Base-by-base conservation (phyloP, 2,797 vertebrate genomes). In the Rhinichthys osculus region DNA sequence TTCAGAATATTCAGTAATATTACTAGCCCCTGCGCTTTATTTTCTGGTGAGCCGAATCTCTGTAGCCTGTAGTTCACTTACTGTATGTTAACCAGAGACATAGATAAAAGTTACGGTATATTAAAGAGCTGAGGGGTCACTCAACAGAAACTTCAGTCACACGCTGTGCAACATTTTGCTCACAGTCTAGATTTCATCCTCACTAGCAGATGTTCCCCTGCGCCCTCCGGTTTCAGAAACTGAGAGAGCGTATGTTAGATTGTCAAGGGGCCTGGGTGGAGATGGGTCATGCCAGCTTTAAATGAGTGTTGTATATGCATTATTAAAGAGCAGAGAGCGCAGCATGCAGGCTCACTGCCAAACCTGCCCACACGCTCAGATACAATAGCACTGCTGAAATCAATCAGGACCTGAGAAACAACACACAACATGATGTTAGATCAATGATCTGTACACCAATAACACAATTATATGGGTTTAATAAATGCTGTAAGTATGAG, bases 271-370 rank as follows among this genome's bases (percentile, higher is more conserved):
- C 23, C 35, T 85, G 38, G 67, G 19, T 79, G 52, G 30, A 85
- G 66, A 72, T 79, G 19, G 38, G 50, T 79, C 21, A 10, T 27
- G 40, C 52, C 78, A 30, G 70, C 81, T 85, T 78, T 62, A 87
- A 85, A 87, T 42, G 38, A 77, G 62, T 81, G 64, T 6, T 71
- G 87, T 42, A 40, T 77, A 72, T 85, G 73, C 83, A 87, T 85
- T 87, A 64, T 82, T 82, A 71, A 87, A 40, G 72, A 82, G 78
- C 57, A 59, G 44, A 13, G 35, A 44, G 8, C 3, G 1, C 79
- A 52, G 84, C 23, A 11, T 74, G 38, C 27, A 17, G 78, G 16
- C 50, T 38, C n/a, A 40, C 54, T 81, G 78, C 77, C 27, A 70
- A n/a, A 57, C 9, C 21, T 30, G 69, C 70, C 67, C 84, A 72